A percentile compares a stretch with the other conserved stretches of the same genome.
phyloP scores from a whole-genome alignment of 1,140 invertebrate species.

The Adoxophyes honmai region DNA sequence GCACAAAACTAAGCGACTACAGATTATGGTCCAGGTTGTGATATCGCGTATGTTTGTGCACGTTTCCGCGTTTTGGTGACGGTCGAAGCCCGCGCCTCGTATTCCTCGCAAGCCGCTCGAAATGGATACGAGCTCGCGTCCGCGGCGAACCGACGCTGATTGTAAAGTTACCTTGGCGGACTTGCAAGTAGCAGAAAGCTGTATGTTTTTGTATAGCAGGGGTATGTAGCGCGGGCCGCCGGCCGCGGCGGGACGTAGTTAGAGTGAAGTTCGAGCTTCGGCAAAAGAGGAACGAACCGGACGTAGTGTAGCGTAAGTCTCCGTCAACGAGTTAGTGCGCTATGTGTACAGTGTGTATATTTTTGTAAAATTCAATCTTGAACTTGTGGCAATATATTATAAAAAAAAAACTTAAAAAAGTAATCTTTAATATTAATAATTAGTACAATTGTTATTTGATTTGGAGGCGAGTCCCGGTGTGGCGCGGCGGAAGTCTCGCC shows the following conservation, averaged over 20 bases:
- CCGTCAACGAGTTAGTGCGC: slow-evolving; percentile 72
- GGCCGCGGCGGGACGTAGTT: neutral
- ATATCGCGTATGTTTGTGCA: too few relatives aligned
- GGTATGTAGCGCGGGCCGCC: neutral
- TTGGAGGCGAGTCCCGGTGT: slow-evolving; percentile 14
- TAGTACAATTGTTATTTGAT: slow-evolving; percentile 65
- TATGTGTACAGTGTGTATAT: slow-evolving; percentile 73
- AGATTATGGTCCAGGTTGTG: too few relatives aligned
- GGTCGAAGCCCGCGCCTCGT: too few relatives aligned
- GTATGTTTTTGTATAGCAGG: too few relatives aligned
- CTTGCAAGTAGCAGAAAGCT: too few relatives aligned
- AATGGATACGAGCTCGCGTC: too few relatives aligned
- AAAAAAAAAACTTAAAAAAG: slow-evolving; percentile 57
- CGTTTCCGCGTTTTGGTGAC: too few relatives aligned
- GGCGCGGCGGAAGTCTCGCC: neutral
- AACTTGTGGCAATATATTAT: slow-evolving; percentile 64
- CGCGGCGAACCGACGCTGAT: too few relatives aligned
- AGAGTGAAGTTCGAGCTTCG: neutral
- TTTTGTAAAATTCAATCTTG: slow-evolving; percentile 71
- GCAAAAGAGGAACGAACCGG: slow-evolving; percentile 24
- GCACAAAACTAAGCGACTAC: too few relatives aligned
- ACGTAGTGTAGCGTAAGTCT: slow-evolving; percentile 49
- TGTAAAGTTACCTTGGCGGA: too few relatives aligned
- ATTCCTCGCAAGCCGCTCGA: too few relatives aligned
- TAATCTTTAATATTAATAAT: slow-evolving; percentile 60